Conservation (phyloP, 2,797 vertebrate genomes). For the Esox masquinongy region DNA sequence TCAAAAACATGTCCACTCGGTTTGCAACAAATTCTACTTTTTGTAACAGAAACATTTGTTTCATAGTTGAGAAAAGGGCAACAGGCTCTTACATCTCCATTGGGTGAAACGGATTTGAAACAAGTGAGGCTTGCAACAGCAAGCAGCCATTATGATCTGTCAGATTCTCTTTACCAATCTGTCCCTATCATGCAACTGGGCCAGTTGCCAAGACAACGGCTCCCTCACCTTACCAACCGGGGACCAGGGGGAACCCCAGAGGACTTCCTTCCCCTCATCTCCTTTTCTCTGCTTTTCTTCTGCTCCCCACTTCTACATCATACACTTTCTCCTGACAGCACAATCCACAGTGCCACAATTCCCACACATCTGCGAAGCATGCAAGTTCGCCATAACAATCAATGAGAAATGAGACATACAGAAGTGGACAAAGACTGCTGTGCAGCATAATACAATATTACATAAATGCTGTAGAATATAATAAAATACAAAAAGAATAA, state of each 20-base stretch:
- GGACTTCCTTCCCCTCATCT: slow-evolving; percentile 20
- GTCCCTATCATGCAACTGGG: slow-evolving; percentile 48
- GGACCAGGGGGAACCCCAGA: slow-evolving; percentile 57
- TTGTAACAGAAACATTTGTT: too few relatives aligned
- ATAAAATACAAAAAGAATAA: background rate
- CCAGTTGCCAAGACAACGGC: slow-evolving; percentile 70
- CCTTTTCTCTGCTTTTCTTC: slow-evolving; percentile 2
- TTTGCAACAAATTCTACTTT: too few relatives aligned
- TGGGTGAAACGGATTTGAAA: slow-evolving; percentile 47
- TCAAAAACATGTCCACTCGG: too few relatives aligned
- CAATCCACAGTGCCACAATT: slow-evolving; percentile 15
- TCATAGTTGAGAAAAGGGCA: too few relatives aligned
- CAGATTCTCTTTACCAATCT: slow-evolving; percentile 56
- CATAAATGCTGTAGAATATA: background rate
- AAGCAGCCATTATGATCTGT: slow-evolving; percentile 60
- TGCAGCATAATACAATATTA: background rate
- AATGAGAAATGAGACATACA: background rate
- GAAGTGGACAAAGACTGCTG: background rate
- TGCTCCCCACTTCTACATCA: slow-evolving; percentile 19
- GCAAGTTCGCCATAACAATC: background rate
- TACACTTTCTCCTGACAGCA: slow-evolving; percentile 32
- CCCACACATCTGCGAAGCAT: slow-evolving; percentile 21
- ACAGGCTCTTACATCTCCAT: slow-evolving; percentile 19
- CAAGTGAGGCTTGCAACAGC: slow-evolving; percentile 42
- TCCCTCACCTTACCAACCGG: slow-evolving; percentile 55